Conservation (phyloP, 2,797 vertebrate genomes). For the Sebastes aleutianus region DNA sequence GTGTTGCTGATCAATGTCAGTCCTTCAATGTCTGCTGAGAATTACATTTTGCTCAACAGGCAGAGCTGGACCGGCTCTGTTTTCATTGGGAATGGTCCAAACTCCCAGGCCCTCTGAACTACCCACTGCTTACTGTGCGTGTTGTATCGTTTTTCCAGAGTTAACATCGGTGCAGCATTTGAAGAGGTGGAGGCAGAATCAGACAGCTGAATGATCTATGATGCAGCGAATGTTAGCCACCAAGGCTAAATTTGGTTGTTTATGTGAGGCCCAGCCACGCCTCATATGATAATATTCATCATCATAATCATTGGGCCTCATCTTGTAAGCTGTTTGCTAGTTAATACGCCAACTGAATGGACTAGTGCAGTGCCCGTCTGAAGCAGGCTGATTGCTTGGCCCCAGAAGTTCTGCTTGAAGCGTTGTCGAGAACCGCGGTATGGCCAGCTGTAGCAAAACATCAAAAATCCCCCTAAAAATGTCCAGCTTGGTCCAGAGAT, state of each 20-base stretch:
- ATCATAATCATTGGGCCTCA: too few species aligned
- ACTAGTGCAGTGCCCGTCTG: not conserved
- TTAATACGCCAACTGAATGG: not conserved
- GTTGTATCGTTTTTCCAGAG: not conserved
- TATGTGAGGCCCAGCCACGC: not conserved
- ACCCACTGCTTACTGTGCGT: not conserved
- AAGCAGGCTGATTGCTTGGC: not conserved
- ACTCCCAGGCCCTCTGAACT: slow-evolving; percentile 2
- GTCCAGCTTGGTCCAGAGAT: too few species aligned
- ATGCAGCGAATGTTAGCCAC: not conserved
- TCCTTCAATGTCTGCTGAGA: slow-evolving; percentile 5
- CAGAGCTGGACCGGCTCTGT: not conserved
- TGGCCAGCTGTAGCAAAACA: not conserved
- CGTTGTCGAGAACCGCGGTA: not conserved
- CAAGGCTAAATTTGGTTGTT: not conserved
- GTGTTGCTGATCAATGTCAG: slow-evolving; percentile 9
- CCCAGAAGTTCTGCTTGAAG: not conserved
- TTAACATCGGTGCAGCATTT: not conserved
- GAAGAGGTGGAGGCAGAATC: not conserved
- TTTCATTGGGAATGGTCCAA: slow-evolving; percentile 13
- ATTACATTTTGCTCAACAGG: slow-evolving; percentile 6
- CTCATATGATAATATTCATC: not conserved
- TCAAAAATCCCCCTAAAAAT: too few species aligned
- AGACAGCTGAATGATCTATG: not conserved
- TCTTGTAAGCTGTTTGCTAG: not conserved